phyloP scores from a whole-genome alignment of 2,797 vertebrate species.

The Pristis pectinata region DNA sequence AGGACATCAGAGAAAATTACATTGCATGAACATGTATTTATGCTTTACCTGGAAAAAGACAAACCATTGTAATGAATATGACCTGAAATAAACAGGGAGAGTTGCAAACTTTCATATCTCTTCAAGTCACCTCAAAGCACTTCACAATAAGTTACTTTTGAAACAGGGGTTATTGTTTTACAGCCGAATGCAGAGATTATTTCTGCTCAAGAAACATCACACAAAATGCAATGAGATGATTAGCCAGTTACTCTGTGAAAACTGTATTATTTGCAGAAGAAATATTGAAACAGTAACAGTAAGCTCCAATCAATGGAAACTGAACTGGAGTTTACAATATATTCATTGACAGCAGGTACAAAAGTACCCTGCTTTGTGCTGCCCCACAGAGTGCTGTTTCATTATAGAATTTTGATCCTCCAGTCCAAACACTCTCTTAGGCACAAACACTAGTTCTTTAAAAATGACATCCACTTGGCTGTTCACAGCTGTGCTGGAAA shows the following conservation, averaged over 20 bases:
- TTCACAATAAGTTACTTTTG: conserved; percentile 6
- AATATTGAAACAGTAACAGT: background rate
- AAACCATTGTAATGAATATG: background rate
- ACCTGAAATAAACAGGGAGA: background rate
- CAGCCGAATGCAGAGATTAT: background rate
- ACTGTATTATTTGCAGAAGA: background rate
- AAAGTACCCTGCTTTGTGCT: too few species aligned
- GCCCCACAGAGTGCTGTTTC: too few species aligned
- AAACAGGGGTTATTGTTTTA: too few species aligned
- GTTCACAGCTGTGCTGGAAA: too few species aligned
- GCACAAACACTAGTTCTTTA: too few species aligned
- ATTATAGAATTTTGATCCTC: too few species aligned
- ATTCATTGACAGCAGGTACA: too few species aligned
- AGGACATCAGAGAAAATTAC: conserved; percentile 20
- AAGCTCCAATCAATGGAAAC: background rate
- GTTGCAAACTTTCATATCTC: conserved; percentile 3
- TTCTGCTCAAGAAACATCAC: background rate
- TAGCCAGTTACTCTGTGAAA: background rate
- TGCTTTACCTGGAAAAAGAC: conserved; percentile 20
- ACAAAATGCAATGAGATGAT: conserved; percentile 2
- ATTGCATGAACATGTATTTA: background rate
- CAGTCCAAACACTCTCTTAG: too few species aligned
- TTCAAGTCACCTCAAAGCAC: background rate
- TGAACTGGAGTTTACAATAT: background rate
- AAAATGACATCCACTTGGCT: too few species aligned